Base-by-base conservation (phyloP, 2,888 invertebrate genomes). In the Endomychus coccineus region DNA sequence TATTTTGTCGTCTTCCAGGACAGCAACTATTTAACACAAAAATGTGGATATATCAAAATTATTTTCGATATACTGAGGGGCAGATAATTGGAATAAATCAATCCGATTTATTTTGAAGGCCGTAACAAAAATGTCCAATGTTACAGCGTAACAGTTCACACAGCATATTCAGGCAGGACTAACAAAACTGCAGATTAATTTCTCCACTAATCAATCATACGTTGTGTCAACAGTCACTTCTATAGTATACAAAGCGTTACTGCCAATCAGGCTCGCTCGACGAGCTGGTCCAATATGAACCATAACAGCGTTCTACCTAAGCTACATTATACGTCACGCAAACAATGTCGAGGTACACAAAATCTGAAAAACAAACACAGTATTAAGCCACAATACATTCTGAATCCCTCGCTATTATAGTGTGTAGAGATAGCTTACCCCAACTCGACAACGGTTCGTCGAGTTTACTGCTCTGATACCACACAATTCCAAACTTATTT, bases 301-400 rank as follows among this genome's bases (percentile, higher is more conserved):
- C 40, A 39, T 48, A 48, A 27, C 17, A 31, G 23, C 19, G 21
- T 9, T 40, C 24, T 29, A 36, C 29, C 38, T 41, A 40, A 34
- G 36, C 36, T 33, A 14, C 31, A 32, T 31, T 34, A 36, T 21
- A 40, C 32, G 45, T 43, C 33, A 46, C 40, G 42, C 50, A 51
- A 54, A 52, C 56, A 49, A 50, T 51, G 51, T 52, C 45, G 52
- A 52, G 50, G 54, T 49, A 56, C 43, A 50, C 52, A 51, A 61
- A 60, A 61, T 59, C 61, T 56, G 55, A 59, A 61, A 61, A 61
- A 61, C 59, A 61, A 61, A 61, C 61, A 61, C 41, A 27, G 52
- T 50, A 52, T 56, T 55, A 55, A 45, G 50, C 53, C 55, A 51
- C 58, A 55, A 55, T 51, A 48, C 45, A 48, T 46, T 19, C 21